phyloP scores from a whole-genome alignment of 2,113 vertebrate genomes.

The Scalopus aquaticus region DNA sequence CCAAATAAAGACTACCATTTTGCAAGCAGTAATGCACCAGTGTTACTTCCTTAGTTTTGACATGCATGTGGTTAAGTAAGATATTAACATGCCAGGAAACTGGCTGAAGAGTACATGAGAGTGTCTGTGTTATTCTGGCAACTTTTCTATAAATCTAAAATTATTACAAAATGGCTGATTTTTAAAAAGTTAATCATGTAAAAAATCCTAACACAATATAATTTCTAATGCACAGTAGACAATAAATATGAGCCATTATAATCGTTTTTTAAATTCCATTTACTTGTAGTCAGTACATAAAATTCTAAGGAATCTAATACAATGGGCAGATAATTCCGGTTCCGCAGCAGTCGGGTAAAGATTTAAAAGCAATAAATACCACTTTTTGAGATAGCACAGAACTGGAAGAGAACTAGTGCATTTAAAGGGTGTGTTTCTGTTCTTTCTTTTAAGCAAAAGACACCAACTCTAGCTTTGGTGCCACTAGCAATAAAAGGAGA shows the following conservation, averaged over 20 bases:
- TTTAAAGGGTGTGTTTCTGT: not conserved
- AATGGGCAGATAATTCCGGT: not conserved
- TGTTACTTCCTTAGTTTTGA: not conserved
- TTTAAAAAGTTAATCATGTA: not conserved
- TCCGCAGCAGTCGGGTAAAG: not conserved
- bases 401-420: not conserved
- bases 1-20: not conserved
- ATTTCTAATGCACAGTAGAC: not conserved
- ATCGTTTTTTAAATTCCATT: not conserved
- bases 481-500: not conserved
- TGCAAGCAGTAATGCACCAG: not conserved
- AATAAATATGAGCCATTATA: not conserved
- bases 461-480: not conserved
- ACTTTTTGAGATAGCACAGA: not conserved
- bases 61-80: not conserved
- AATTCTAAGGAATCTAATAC: not conserved
- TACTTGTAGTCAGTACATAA: not conserved
- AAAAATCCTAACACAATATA: not conserved
- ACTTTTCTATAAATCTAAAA: not conserved
- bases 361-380: not conserved
- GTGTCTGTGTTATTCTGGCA: not conserved
- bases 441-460: not conserved
- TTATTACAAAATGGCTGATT: not conserved
- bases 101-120: not conserved
- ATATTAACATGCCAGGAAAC: not conserved